Percentiles rank a stretch among this genome's conserved stretches.
Evolutionary conservation across 92 coral and sea anemone species (phyloP).

Genomic region (Phenganax marumi): DNA sequence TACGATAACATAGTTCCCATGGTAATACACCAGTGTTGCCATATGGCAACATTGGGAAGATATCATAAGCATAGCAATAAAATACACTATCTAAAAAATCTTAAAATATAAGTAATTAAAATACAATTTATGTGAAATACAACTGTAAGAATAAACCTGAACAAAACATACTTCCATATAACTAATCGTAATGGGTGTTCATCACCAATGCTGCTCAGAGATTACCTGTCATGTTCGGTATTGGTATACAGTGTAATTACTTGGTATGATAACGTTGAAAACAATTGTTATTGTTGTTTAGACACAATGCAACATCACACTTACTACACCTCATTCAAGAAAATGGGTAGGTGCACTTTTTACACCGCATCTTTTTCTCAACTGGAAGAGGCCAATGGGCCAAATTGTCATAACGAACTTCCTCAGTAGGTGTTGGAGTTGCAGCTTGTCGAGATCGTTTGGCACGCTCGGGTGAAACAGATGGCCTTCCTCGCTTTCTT

Average conservation of each 20-base stretch:
- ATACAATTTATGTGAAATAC: background rate
- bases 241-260: background rate
- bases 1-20: background rate
- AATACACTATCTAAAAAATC: too few relatives aligned
- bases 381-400: slow-evolving; percentile 12
- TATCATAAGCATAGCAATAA: too few relatives aligned
- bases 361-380: slow-evolving; percentile 29
- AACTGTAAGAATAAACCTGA: background rate
- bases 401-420: background rate
- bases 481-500: slow-evolving; percentile 24
- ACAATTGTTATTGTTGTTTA: slow-evolving; percentile 28
- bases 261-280: slow-evolving; percentile 15
- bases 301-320: slow-evolving; percentile 22
- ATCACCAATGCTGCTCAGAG: too few relatives aligned
- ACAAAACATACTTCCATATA: background rate
- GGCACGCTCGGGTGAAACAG: slow-evolving; percentile 9
- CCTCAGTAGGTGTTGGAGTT: slow-evolving; percentile 1
- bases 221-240: background rate
- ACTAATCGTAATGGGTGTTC: background rate
- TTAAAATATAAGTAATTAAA: background rate
- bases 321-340: slow-evolving; percentile 17
- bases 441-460: slow-evolving; percentile 6
- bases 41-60: too few relatives aligned
- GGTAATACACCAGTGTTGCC: background rate
- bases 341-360: background rate